Conservation (phyloP, 2,797 vertebrate species). For the Dromococcyx pavoninus region DNA sequence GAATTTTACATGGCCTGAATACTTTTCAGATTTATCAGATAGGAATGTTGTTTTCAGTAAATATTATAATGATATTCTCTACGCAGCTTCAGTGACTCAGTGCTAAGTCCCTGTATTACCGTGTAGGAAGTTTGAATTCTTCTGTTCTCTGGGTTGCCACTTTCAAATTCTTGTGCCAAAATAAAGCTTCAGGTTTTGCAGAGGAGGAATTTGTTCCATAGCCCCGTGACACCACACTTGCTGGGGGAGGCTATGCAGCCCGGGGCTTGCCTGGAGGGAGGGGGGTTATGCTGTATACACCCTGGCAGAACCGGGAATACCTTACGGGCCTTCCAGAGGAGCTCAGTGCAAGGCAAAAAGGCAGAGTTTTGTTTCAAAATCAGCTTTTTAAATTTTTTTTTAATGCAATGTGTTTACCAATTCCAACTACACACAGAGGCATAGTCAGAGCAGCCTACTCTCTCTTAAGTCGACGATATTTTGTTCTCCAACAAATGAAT, state of each 20-base stretch:
- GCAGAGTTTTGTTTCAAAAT: background rate
- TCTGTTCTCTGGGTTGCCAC: slow-evolving; percentile 32
- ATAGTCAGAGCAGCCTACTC: background rate
- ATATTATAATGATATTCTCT: background rate
- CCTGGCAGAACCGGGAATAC: background rate
- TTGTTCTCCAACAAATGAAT: background rate
- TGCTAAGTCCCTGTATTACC: background rate
- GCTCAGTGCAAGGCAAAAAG: background rate
- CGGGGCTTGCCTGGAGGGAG: background rate
- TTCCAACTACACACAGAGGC: background rate
- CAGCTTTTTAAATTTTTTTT: background rate
- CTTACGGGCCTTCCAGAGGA: background rate
- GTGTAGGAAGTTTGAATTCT: slow-evolving; percentile 23
- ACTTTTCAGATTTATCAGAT: background rate
- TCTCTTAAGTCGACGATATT: background rate
- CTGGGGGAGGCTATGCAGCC: background rate
- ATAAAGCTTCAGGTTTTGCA: slow-evolving; percentile 15
- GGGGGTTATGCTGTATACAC: background rate
- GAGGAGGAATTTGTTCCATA: slow-evolving; percentile 3
- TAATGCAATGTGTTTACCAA: background rate
- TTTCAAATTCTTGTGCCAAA: background rate
- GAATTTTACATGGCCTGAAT: background rate
- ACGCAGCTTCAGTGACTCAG: slow-evolving; percentile 41
- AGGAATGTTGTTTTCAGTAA: slow-evolving; percentile 4
- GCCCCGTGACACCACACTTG: background rate